Evolutionary conservation across 1,140 invertebrate genomes (phyloP).

Genomic region (Whitmania pigra): DNA sequence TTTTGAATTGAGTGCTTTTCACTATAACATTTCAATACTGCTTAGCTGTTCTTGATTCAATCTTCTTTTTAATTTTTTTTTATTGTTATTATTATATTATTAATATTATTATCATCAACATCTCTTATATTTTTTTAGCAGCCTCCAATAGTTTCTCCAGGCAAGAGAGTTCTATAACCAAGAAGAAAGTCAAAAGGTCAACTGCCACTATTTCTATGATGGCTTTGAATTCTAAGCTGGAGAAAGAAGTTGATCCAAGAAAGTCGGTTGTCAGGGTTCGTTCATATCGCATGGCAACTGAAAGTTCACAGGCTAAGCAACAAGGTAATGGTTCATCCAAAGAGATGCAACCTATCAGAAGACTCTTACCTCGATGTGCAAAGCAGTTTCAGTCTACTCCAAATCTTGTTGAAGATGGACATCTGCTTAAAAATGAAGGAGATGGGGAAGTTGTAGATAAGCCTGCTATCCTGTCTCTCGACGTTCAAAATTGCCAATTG

Average conservation of each 20-base stretch:
- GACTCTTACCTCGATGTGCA: not conserved
- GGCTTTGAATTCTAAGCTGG: not conserved
- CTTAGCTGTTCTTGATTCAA: not conserved
- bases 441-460: no score
- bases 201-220: not conserved
- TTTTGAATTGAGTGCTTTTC: no score
- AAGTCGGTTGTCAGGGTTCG: not conserved
- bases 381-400: slow-evolving; percentile 12
- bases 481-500: no score
- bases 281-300: slow-evolving; percentile 1
- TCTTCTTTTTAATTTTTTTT: not conserved
- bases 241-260: not conserved
- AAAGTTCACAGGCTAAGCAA: slow-evolving; percentile 8
- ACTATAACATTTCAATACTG: no score
- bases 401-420: not conserved
- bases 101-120: not conserved
- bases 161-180: not conserved
- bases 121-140: not conserved
- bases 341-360: not conserved
- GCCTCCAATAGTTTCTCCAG: not conserved
- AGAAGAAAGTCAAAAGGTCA: no score
- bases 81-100: not conserved
- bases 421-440: no score
- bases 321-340: no score
- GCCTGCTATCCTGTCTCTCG: no score